Percentiles rank a stretch among this genome's conserved stretches.
Conservation (phyloP, 2,113 vertebrate genomes). For the Gyps fulvus region DNA sequence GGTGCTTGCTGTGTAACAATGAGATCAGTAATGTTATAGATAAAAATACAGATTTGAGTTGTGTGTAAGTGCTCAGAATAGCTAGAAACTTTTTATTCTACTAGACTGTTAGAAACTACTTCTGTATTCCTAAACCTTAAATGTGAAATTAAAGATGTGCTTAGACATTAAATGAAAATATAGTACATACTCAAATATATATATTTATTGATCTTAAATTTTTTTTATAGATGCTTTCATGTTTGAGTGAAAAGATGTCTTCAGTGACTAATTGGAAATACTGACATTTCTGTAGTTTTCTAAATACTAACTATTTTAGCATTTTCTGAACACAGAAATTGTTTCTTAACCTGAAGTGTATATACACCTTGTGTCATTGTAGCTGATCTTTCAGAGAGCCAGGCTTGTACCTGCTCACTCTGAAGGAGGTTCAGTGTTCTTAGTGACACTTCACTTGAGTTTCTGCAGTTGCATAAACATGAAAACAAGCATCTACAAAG, state of each 20-base stretch:
- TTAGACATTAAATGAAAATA: not conserved
- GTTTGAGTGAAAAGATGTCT: not conserved
- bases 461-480: not conserved
- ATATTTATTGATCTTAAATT: not conserved
- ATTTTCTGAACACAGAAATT: not conserved
- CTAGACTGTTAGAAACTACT: not conserved
- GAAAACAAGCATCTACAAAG: not conserved
- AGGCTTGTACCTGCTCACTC: not conserved
- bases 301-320: not conserved
- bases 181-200: not conserved
- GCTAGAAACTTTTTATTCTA: not conserved
- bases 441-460: not conserved
- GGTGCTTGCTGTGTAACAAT: not conserved
- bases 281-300: not conserved
- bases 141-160: not conserved
- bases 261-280: not conserved
- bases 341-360: not conserved
- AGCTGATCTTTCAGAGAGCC: not conserved
- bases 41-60: not conserved
- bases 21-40: not conserved
- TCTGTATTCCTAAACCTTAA: not conserved
- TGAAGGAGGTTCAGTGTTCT: not conserved
- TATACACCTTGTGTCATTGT: not conserved
- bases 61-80: not conserved
- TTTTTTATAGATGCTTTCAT: not conserved